Conservation (phyloP, 92 coral and sea anemone genomes). For the Porites divaricata region DNA sequence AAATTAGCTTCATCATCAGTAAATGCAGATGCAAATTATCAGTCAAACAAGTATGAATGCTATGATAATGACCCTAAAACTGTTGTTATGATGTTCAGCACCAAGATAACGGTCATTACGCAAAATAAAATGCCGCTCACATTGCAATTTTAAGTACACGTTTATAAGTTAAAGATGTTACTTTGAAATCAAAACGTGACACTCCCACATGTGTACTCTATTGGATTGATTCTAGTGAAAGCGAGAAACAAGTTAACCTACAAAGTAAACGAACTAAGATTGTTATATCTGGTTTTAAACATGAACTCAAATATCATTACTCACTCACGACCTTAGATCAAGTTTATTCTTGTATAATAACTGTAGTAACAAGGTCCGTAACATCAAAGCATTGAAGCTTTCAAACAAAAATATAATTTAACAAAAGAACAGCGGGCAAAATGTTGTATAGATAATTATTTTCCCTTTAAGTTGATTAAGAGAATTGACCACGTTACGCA, state of each 20-base stretch:
- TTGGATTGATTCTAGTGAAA: too few species aligned
- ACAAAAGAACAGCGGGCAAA: neutral
- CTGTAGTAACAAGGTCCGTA: too few species aligned
- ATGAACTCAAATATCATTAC: too few species aligned
- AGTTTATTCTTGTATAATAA: too few species aligned
- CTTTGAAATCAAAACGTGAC: too few species aligned
- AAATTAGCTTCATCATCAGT: neutral
- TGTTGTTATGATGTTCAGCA: neutral
- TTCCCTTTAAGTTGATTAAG: neutral
- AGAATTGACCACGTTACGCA: constrained; percentile 1
- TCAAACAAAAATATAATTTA: too few species aligned
- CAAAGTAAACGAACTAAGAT: neutral
- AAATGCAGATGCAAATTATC: neutral
- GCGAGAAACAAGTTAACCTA: too few species aligned
- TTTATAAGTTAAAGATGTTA: too few species aligned
- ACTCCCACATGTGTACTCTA: too few species aligned
- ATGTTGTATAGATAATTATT: neutral
- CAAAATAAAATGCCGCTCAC: neutral
- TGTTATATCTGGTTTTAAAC: neutral
- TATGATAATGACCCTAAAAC: neutral
- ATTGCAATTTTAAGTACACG: neutral
- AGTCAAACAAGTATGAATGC: neutral
- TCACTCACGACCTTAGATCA: too few species aligned
- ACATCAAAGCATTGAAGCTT: too few species aligned
- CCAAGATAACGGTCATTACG: neutral